Evolutionary conservation across 2,797 vertebrate genomes (phyloP).

Genomic region (Poecilia wingei): DNA sequence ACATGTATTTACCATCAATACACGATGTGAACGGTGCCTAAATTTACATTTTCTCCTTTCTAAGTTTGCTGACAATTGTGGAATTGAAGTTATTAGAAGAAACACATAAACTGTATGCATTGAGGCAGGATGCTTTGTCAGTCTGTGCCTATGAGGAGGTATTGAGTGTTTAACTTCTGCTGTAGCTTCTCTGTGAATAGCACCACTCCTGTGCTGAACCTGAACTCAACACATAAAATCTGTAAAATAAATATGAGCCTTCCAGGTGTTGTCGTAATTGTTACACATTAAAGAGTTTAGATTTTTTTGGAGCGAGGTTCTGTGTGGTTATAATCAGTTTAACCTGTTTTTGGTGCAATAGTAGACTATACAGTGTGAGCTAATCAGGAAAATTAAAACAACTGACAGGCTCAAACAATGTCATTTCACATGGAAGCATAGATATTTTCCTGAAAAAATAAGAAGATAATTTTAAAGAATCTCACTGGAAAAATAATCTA

Average conservation of each 20-base stretch:
- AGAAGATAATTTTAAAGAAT: no score
- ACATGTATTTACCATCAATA: background rate
- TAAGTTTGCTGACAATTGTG: background rate
- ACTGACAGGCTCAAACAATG: no score
- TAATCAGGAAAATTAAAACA: no score
- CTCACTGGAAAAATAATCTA: background rate
- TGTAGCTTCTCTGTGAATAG: background rate
- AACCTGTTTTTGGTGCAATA: no score
- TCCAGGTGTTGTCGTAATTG: no score
- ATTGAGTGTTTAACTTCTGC: background rate
- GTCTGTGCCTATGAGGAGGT: background rate
- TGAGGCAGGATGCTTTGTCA: background rate
- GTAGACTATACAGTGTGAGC: no score
- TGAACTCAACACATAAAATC: background rate
- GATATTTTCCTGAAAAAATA: no score
- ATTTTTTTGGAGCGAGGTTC: no score
- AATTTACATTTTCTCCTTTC: background rate
- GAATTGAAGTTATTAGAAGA: background rate
- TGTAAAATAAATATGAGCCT: background rate
- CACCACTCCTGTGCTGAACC: background rate
- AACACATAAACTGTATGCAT: background rate
- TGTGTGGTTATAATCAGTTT: no score
- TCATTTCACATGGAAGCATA: no score
- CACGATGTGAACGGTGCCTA: background rate
- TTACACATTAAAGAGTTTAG: no score